phyloP scores from a whole-genome alignment of 2,113 vertebrate species.

The Lanius collurio region DNA sequence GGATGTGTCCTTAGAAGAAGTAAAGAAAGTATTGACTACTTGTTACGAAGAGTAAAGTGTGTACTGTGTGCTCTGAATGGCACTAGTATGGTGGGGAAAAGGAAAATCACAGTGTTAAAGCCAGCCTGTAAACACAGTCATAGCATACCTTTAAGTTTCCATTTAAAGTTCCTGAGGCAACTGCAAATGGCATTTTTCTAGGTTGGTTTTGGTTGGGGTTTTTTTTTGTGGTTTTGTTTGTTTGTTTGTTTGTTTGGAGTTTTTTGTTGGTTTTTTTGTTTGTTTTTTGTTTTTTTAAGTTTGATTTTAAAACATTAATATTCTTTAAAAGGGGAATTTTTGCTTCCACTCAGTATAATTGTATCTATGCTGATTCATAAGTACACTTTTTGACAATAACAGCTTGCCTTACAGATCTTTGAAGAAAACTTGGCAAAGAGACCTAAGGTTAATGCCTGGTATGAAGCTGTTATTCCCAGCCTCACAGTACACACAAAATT shows the following conservation, averaged over 20 bases:
- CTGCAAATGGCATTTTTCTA: not conserved
- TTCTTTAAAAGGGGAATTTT: not conserved
- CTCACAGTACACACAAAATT: not conserved
- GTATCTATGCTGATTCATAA: not conserved
- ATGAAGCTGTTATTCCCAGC: not conserved
- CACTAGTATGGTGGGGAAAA: not conserved
- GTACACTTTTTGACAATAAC: not conserved
- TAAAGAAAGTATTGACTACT: conserved; percentile 15
- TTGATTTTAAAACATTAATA: not conserved
- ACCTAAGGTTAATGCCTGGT: not conserved
- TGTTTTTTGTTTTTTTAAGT: not conserved
- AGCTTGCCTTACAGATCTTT: not conserved
- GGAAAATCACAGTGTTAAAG: not conserved
- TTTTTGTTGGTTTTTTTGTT: not conserved
- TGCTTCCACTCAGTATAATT: not conserved
- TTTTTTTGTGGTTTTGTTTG: not conserved
- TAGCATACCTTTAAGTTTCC: not conserved
- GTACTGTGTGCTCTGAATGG: not conserved
- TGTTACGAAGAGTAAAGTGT: not conserved
- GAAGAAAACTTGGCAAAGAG: not conserved
- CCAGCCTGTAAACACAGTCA: not conserved
- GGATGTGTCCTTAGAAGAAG: not conserved
- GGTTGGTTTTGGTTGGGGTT: not conserved
- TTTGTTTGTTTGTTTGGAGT: not conserved
- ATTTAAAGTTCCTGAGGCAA: not conserved